Evolutionary conservation across 2,797 vertebrate species (phyloP), one percentile per base, ranked within the genome.

Genomic region (Notolabrus celidotus): DNA sequence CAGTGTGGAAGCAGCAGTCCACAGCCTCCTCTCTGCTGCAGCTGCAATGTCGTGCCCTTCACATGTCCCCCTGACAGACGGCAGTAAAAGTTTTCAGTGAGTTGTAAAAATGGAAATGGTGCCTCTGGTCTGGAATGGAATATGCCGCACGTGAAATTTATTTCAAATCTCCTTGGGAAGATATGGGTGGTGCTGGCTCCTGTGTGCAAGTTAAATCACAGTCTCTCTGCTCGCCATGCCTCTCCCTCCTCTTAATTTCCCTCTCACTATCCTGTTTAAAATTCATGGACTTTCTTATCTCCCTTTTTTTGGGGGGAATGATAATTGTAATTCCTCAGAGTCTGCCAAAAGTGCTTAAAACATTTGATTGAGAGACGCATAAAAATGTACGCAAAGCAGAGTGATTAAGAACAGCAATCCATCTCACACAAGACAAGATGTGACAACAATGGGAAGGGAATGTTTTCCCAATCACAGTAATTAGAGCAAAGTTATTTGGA

Each of bases 251-350:
- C 76, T 88, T 88, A 85, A 91, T 90, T 90, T 88, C 83, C 85
- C 71, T 89, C 88, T 92, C 86, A 83, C 80, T 85, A 64, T 89
- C 79, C 91, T 92, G 86, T 88, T 94, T 92, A 92, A 94, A 93
- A 94, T 94, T 92, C 92, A 94, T 93, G 88, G 90, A 86, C 90
- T 94, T 94, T 86, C 91, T 92, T 93, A 94, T 94, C 92, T 90
- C 79, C 80, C 78, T 84, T 83, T 86, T 51, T 51, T 31, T 47
- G 23, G 11, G 22, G 70, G 70, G 79, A 88, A 85, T 52, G 66
- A 89, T 91, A 90, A 94, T 94, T 93, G 83, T 83, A 91, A 91
- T 91, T 89, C 86, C 78, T 75, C 71, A 49, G 78, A 89, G 88
- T 86, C 79, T 79, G 82, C 82, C 65, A 85, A 81, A 92, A 88